Percentiles rank a stretch among this genome's conserved stretches.
phyloP scores from a whole-genome alignment of 2,113 vertebrate species.

The Phaethornis superciliosus region DNA sequence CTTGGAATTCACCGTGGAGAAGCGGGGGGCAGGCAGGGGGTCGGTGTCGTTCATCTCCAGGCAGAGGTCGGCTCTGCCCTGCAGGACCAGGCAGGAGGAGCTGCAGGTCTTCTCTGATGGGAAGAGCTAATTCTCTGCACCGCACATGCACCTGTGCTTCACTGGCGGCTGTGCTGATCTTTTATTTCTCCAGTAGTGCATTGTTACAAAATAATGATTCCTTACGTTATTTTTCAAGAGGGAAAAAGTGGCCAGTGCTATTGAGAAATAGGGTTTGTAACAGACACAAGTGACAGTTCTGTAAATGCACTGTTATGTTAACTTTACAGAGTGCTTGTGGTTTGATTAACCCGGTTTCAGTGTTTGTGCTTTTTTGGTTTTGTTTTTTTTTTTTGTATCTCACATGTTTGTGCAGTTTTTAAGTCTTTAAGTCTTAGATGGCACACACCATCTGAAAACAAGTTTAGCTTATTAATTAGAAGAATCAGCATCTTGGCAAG shows the following conservation, averaged over 20 bases:
- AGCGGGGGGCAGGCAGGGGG: too few species aligned
- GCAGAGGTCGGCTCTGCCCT: neutral
- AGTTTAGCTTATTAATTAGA: neutral
- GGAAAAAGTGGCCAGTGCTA: neutral
- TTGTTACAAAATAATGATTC: neutral
- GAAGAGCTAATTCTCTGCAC: accelerated
- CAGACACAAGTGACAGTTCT: accelerated
- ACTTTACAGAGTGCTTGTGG: neutral
- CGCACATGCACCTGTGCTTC: neutral
- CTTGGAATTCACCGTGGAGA: accelerated
- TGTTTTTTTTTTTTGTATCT: neutral
- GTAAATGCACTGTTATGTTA: accelerated
- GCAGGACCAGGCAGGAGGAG: neutral
- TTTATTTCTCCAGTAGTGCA: too few species aligned
- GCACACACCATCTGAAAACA: neutral
- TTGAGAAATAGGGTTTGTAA: neutral
- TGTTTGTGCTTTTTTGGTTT: neutral
- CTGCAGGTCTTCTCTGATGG: neutral
- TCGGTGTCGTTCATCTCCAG: neutral
- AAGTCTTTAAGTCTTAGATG: neutral
- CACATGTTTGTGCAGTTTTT: neutral
- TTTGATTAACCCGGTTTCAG: neutral
- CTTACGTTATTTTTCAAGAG: neutral
- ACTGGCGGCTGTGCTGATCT: accelerated
- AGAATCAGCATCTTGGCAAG: neutral